Conservation (phyloP, 2,797 vertebrate species). For the Clamator glandarius region DNA sequence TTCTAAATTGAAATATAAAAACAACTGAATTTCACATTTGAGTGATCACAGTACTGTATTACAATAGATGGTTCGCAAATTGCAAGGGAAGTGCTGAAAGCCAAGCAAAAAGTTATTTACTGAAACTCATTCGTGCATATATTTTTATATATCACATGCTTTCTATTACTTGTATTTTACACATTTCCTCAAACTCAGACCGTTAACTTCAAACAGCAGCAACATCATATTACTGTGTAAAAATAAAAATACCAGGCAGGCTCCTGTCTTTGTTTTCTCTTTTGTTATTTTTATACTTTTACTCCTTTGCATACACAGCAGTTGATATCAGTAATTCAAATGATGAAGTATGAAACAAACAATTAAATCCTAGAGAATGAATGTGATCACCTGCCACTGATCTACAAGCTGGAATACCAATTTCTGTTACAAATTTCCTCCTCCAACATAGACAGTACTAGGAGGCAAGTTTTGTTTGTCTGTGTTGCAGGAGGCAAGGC, state of each 20-base stretch:
- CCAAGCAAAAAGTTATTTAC: neutral
- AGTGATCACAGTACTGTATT: neutral
- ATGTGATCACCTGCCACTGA: neutral
- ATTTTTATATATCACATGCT: neutral
- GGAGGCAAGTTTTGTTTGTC: neutral
- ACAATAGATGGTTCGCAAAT: neutral
- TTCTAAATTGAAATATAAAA: neutral
- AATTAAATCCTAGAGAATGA: neutral
- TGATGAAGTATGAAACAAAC: neutral
- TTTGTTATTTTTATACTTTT: neutral
- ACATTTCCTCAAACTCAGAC: neutral
- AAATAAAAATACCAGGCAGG: neutral
- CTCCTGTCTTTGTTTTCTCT: neutral
- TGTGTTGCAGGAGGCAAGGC: neutral
- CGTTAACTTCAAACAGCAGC: neutral
- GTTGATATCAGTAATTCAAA: neutral
- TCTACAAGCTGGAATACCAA: neutral
- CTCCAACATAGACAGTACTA: neutral
- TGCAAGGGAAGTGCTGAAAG: neutral
- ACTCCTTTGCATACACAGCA: neutral
- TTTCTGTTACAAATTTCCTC: neutral
- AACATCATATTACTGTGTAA: neutral
- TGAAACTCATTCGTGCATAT: neutral
- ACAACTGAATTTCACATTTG: neutral
- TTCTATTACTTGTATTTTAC: neutral